These are phyloP conservation scores for Drosophila ironensis DNA, from an alignment of 1,140 invertebrate species.

Conservation along the genomic window DNA sequence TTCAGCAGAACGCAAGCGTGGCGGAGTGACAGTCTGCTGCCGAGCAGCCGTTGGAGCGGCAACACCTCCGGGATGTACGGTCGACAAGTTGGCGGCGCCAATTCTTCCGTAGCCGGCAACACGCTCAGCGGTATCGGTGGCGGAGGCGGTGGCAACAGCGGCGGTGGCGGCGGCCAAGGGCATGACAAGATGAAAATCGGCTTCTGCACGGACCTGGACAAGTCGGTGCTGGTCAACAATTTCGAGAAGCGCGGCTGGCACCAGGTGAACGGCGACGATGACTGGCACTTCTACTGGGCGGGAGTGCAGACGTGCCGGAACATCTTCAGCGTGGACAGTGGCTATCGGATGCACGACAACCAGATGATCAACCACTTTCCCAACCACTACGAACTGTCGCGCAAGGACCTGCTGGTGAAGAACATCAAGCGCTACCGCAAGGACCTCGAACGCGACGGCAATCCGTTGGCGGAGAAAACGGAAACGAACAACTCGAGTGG, in stretches of 20 bases:
- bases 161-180: constrained; percentile 5
- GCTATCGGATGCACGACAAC: constrained; percentile 95
- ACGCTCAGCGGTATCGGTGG: constrained; percentile 3
- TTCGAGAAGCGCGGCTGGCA: constrained; percentile 96
- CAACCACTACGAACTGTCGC: constrained; percentile 96
- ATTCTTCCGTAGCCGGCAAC: not conserved
- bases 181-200: constrained; percentile 85
- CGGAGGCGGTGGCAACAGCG: constrained; percentile 1
- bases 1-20: constrained; percentile 41
- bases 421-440: constrained; percentile 97
- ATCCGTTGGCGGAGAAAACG: constrained; percentile 89
- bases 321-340: constrained; percentile 95
- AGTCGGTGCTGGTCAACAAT: constrained; percentile 96
- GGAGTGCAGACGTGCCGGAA: constrained; percentile 93
- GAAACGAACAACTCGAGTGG: constrained; percentile 86
- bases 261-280: constrained; percentile 94
- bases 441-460: constrained; percentile 95
- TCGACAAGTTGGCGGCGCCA: constrained; percentile 40
- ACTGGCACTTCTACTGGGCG: constrained; percentile 99
- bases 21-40: constrained; percentile 45
- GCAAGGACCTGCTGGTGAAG: constrained; percentile 97
- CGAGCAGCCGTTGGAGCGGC: constrained; percentile 38
- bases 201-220: constrained; percentile 96
- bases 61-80: constrained; percentile 50
- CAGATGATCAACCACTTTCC: constrained; percentile 96